phyloP scores from a whole-genome alignment of 2,113 vertebrate genomes.

The Apteryx mantelli region DNA sequence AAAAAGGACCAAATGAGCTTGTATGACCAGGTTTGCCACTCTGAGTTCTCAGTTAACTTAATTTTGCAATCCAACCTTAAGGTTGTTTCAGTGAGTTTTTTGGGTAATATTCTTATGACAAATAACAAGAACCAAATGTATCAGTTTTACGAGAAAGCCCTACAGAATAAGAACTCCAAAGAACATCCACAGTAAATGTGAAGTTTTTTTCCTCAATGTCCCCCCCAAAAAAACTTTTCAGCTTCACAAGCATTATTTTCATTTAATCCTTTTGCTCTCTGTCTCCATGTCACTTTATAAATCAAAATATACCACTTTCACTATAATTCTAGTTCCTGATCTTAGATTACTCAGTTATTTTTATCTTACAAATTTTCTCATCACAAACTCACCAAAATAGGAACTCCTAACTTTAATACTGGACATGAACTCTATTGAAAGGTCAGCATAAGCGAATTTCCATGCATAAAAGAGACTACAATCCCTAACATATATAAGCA shows the following conservation, averaged over 20 bases:
- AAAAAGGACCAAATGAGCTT: not conserved
- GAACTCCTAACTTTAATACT: not conserved
- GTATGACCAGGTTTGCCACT: not conserved
- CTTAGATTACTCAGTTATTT: not conserved
- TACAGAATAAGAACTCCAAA: not conserved
- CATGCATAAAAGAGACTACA: not conserved
- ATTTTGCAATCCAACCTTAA: not conserved
- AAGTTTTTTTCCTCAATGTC: not conserved
- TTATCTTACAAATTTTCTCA: not conserved
- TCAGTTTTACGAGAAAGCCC: not conserved
- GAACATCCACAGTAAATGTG: accelerated
- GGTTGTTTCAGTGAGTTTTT: not conserved
- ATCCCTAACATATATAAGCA: accelerated
- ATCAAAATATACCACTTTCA: not conserved
- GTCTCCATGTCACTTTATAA: not conserved
- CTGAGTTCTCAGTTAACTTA: not conserved
- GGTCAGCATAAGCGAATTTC: not conserved
- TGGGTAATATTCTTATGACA: not conserved
- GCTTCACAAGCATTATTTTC: not conserved
- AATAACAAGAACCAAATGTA: not conserved
- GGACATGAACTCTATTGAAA: not conserved
- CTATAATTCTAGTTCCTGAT: not conserved
- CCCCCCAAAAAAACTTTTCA: not conserved
- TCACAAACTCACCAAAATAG: not conserved
- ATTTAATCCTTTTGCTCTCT: not conserved